These are phyloP conservation scores for Gadopsis marmoratus DNA, from an alignment of 2,797 vertebrate genomes.

Conservation along the genomic window DNA sequence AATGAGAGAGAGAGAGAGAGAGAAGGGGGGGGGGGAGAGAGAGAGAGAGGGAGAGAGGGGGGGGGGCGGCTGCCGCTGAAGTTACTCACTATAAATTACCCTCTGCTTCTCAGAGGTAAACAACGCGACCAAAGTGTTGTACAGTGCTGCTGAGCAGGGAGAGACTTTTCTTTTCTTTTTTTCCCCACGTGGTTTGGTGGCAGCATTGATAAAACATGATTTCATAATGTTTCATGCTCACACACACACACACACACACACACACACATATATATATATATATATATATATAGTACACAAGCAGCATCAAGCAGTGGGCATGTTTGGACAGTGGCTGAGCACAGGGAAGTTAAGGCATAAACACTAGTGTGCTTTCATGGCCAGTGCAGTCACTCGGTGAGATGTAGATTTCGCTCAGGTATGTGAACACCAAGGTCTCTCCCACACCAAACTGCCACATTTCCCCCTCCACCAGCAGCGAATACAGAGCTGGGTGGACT, in stretches of 20 bases:
- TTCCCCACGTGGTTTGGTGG: background rate
- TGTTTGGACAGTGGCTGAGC: constrained; percentile 22
- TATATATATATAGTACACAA: background rate
- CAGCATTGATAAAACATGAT: constrained; percentile 15
- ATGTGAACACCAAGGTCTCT: constrained; percentile 51
- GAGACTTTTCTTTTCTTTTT: background rate
- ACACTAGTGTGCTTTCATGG: constrained; percentile 48
- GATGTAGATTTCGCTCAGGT: constrained; percentile 40
- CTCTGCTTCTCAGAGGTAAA: constrained; percentile 47
- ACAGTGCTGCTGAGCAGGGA: background rate
- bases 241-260: too few relatives aligned
- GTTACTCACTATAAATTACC: constrained; percentile 57
- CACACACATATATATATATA: too few relatives aligned
- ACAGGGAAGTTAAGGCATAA: constrained; percentile 37
- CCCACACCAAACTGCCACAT: constrained; percentile 50
- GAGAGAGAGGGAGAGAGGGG: too few relatives aligned
- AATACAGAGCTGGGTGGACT: constrained; percentile 22
- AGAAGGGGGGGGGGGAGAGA: constrained; percentile 14
- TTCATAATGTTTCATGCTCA: constrained; percentile 29
- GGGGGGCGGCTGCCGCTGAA: constrained; percentile 15
- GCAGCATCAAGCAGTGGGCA: constrained; percentile 24
- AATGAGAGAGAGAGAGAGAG: constrained; percentile 37
- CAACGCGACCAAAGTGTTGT: constrained; percentile 10
- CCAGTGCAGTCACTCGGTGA: constrained; percentile 30
- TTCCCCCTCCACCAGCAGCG: constrained; percentile 1